These are phyloP conservation scores for Siphamia tubifer DNA, from an alignment of 2,113 vertebrate species.

Conservation along the genomic window DNA sequence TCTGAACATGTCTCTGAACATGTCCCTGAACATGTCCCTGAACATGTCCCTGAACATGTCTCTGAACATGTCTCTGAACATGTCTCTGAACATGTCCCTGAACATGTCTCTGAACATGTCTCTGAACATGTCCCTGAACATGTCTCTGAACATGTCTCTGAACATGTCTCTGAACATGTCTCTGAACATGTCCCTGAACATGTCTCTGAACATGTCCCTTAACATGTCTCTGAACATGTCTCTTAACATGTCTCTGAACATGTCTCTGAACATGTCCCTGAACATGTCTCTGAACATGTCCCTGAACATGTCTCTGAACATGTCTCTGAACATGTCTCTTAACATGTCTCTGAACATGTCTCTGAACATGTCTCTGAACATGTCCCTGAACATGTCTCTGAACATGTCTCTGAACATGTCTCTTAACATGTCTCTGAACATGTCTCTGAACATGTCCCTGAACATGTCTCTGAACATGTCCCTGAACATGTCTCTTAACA, in stretches of 20 bases:
- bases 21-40: constrained; percentile 18
- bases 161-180: constrained; percentile 32
- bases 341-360: too few species aligned
- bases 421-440: constrained; percentile 32
- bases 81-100: constrained; percentile 35
- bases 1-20: constrained; percentile 36
- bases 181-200: constrained; percentile 32
- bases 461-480: constrained; percentile 36
- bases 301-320: constrained; percentile 35
- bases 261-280: constrained; percentile 35
- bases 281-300: constrained; percentile 36
- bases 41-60: constrained; percentile 32
- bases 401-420: constrained; percentile 32
- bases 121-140: constrained; percentile 32
- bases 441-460: constrained; percentile 35
- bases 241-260: constrained; percentile 32
- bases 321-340: constrained; percentile 18
- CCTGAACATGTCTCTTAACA: too few species aligned
- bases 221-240: constrained; percentile 32
- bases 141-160: too few species aligned
- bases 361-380: constrained; percentile 36
- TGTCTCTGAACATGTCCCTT: too few species aligned
- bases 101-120: too few species aligned
- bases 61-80: constrained; percentile 32
- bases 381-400: constrained; percentile 18